Base-by-base conservation (phyloP, 2,888 invertebrate species). In the Dasysyrphus albostriatus region DNA sequence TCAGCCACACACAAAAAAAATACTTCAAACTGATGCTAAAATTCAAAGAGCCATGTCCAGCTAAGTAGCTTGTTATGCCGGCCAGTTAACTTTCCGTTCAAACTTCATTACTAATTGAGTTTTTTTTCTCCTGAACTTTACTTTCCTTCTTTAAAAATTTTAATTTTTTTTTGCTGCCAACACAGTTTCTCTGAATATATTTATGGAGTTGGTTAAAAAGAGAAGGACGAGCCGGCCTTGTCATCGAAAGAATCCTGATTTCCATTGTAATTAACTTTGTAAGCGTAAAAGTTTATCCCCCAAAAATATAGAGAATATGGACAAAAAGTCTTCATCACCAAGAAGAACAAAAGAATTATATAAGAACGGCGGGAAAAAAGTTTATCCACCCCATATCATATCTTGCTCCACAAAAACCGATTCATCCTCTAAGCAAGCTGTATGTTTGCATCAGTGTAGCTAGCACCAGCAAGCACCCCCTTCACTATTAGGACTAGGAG, bases 231-330 rank as follows among this genome's bases (percentile, higher is more conserved):
- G 29, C 7, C 61, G 34, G 39, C 61, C 42, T 56, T 72, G 34
- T 37, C 72, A 58, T 70, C 42, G 59, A 75, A 73, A 54, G 51
- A 78, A 49, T 67, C 82, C 78, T 78, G 77, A 78, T 83, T 87
- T 87, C 83, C 85, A 83, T 83, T 83, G 78, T 87, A 82, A 87
- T 87, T 87, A 87, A 87, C 85, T 87, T 87, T 87, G 82, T 83
- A 82, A 87, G 74, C 82, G 74, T 75, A 87, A 87, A 87, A 87
- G 82, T 87, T 82, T 78, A 78, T 70, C 70, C 70, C 70, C 78
- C 69, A 39, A 73, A 77, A 61, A 82, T 34, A 61, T 67, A 59
- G 19, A 58, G 44, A 78, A 44, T 34, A 54, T 34, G 75, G 56
- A 51, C 59, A 56, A 34, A 67, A 54, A 67, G 14, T 73, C 70